Percentiles rank a stretch among this genome's conserved stretches.
Conservation (phyloP, 2,113 vertebrate species). For the Puntigrus tetrazona region DNA sequence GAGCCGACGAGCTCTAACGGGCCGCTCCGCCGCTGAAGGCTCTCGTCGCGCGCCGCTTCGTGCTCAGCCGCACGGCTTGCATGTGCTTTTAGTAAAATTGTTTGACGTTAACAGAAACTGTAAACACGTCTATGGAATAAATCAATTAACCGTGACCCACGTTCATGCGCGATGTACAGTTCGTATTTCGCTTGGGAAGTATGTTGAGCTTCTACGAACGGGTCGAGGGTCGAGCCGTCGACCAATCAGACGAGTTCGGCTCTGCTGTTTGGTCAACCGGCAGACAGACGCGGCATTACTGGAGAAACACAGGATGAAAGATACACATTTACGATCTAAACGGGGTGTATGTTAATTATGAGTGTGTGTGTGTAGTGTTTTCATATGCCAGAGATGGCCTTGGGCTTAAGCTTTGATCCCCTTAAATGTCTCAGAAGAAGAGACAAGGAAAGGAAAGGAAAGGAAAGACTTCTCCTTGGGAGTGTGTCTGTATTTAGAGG, state of each 20-base stretch:
- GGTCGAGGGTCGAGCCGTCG: not conserved
- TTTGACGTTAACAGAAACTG: conserved; percentile 30
- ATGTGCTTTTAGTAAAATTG: conserved; percentile 15
- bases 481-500: not conserved
- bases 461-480: not conserved
- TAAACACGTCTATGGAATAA: conserved; percentile 28
- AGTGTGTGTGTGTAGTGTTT: conserved; percentile 58
- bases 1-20: conserved; percentile 89
- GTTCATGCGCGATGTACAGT: not conserved
- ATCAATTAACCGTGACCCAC: conserved; percentile 31
- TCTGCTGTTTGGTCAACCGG: conserved; percentile 6
- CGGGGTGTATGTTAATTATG: conserved; percentile 53
- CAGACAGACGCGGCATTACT: conserved; percentile 59
- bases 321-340: conserved; percentile 65
- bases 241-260: conserved; percentile 28
- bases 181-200: not conserved
- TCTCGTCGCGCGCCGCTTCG: not conserved
- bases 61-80: not conserved
- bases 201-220: not conserved
- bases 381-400: conserved; percentile 71
- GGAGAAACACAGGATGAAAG: conserved; percentile 62
- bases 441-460: not conserved
- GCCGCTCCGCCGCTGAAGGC: not conserved
- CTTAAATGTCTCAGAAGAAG: conserved; percentile 68
- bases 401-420: conserved; percentile 75